phyloP scores from a whole-genome alignment of 2,888 invertebrate species.

The Girardia tigrina region DNA sequence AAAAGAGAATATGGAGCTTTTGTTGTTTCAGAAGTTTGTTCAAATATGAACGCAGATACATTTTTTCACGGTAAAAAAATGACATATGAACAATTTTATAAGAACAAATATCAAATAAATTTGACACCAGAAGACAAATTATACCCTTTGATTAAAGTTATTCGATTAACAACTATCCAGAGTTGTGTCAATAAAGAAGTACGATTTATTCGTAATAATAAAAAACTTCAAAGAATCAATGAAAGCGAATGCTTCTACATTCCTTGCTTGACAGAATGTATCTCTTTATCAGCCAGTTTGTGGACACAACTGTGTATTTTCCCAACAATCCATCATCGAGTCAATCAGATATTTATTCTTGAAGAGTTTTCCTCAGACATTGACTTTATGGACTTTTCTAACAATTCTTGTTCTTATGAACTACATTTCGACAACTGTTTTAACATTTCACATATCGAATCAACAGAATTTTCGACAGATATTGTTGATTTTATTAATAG shows the following conservation, averaged over 20 bases:
- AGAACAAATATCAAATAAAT: background rate
- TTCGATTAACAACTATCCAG: background rate
- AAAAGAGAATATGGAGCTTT: slow-evolving; percentile 2
- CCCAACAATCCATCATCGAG: slow-evolving; percentile 81
- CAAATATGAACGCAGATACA: background rate
- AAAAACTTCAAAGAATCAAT: slow-evolving; percentile 13
- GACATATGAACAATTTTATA: slow-evolving; percentile 21
- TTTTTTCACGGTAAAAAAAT: background rate
- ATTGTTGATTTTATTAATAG: background rate
- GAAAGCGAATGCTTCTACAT: slow-evolving; percentile 51
- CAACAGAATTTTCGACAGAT: background rate
- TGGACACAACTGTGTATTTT: slow-evolving; percentile 91
- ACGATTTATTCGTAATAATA: background rate
- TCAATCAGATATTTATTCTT: slow-evolving; percentile 66
- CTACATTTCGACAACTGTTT: background rate
- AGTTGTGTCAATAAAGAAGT: background rate
- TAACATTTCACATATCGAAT: background rate
- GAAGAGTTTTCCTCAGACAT: background rate
- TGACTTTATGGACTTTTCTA: background rate
- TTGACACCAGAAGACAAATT: background rate
- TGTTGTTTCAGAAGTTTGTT: slow-evolving; percentile 15
- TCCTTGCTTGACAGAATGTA: slow-evolving; percentile 84
- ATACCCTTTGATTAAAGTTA: slow-evolving; percentile 25
- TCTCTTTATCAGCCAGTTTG: slow-evolving; percentile 86
- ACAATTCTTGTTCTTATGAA: background rate